Evolutionary conservation across 2,888 invertebrate genomes (phyloP).

Genomic region (Drosophila cognata): DNA sequence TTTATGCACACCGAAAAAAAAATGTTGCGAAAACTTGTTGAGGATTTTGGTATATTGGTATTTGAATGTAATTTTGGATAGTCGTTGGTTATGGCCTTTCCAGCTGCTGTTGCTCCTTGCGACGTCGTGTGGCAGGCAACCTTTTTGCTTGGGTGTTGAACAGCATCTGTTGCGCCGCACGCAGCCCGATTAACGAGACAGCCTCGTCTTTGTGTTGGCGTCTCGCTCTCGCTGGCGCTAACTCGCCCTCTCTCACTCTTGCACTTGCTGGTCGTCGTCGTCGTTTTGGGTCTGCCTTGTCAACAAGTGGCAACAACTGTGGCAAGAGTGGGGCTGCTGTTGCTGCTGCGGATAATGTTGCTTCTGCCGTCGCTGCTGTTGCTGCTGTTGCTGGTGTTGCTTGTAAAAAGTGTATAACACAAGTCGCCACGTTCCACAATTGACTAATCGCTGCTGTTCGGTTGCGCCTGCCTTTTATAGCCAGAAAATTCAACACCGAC

Average conservation of each 20-base stretch:
- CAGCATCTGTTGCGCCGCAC: slow-evolving; percentile 77
- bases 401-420: slow-evolving; percentile 28
- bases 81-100: background rate
- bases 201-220: slow-evolving; percentile 26
- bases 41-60: slow-evolving; percentile 22
- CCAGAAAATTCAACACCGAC: slow-evolving; percentile 21
- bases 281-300: slow-evolving; percentile 29
- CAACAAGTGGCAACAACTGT: slow-evolving; percentile 59
- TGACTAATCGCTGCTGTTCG: slow-evolving; percentile 62
- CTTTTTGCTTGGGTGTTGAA: slow-evolving; percentile 71
- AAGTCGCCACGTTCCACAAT: slow-evolving; percentile 53
- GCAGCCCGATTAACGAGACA: slow-evolving; percentile 63
- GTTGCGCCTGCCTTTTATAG: slow-evolving; percentile 64
- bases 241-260: background rate
- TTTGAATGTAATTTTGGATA: slow-evolving; percentile 10
- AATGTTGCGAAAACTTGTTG: slow-evolving; percentile 37
- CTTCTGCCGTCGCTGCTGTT: slow-evolving; percentile 3
- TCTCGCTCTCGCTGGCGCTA: background rate
- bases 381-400: slow-evolving; percentile 14
- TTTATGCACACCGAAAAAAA: slow-evolving; percentile 28
- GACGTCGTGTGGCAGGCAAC: slow-evolving; percentile 62
- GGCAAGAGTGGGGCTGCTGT: slow-evolving; percentile 12
- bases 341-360: slow-evolving; percentile 16
- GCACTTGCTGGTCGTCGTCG: slow-evolving; percentile 17
- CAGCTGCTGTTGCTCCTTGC: background rate